Base-by-base conservation (phyloP, 2,797 vertebrate species). In the Poecilia picta region DNA sequence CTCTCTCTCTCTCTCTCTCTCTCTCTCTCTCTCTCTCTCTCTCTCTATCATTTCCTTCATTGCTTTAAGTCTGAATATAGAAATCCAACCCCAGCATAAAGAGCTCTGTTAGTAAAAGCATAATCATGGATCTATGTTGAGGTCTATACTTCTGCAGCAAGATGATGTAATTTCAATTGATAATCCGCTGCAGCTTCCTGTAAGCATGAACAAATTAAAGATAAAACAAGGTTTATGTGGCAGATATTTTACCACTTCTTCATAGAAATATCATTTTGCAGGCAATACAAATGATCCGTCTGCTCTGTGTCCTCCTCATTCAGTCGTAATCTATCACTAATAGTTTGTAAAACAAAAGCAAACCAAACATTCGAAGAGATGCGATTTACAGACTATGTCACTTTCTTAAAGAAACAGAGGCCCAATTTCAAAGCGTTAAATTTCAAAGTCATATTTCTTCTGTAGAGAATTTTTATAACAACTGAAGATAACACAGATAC, bases 231-330 rank as follows among this genome's bases (percentile, higher is more conserved):
- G 75, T 70, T 62, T 15, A 0, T 66, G 47, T 18, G 0, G 66
- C 46, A 78, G 49, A 6, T 73, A 46, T 89, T 88, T 82, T 49
- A 16, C 80, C 36, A 23, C 36, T 13, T 71, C 49, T 80, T 82
- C 80, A 89, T 80, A 72, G 59, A 72, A 79, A 82, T 68, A 78
- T 49, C 75, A 84, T 87, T 77, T 80, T 84, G 53, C 64, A 76
- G 41, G 81, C 72, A 83, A 73, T 85, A 81, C 73, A 86, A 88
- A 85, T 89, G 78, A 82, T 80, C 77, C 36, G 43, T 79, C 74
- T 80, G 79, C 68, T 74, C 47, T n/a, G 46, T 51, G 64, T 76
- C 18, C 33, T 83, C 78, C 46, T 75, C 70, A 71, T 57, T 47
- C 55, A 73, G 53, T 77, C 6, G 13, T n/a, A 71, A 43, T n/a